These are phyloP conservation scores for Campylomormyrus numenius DNA, from an alignment of 2,113 vertebrate genomes.

Conservation along the genomic window DNA sequence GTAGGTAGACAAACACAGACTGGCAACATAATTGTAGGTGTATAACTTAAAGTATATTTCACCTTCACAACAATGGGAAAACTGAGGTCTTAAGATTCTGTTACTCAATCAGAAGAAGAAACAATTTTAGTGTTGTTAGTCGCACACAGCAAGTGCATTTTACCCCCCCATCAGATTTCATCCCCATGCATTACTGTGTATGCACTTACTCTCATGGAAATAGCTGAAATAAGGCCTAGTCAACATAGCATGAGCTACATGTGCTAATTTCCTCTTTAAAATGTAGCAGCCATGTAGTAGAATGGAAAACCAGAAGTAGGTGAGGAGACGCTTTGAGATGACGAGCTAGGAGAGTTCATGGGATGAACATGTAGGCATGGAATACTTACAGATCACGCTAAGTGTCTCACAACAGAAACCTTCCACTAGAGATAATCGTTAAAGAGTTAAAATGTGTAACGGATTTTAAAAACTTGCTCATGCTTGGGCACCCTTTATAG, in stretches of 20 bases:
- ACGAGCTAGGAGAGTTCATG: constrained; percentile 61
- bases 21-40: background rate
- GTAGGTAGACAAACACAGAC: background rate
- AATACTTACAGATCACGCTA: constrained; percentile 93
- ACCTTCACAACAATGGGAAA: background rate
- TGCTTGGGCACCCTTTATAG: constrained; percentile 2
- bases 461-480: constrained; percentile 34
- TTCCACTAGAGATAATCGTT: constrained; percentile 81
- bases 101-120: background rate
- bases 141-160: constrained; percentile 7
- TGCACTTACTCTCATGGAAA: constrained; percentile 26
- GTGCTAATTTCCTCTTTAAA: constrained; percentile 48
- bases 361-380: constrained; percentile 80
- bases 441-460: constrained; percentile 64
- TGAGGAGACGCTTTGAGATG: constrained; percentile 65
- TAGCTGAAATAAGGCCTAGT: constrained; percentile 58
- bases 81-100: background rate
- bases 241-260: constrained; percentile 58
- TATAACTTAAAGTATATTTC: background rate
- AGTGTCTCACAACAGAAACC: constrained; percentile 78
- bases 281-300: constrained; percentile 55
- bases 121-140: constrained; percentile 12
- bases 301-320: constrained; percentile 56
- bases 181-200: constrained; percentile 28
- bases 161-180: background rate